Percentiles rank a stretch among this genome's conserved stretches.
phyloP scores from a whole-genome alignment of 1,140 invertebrate genomes.

The Drosophila rufa region DNA sequence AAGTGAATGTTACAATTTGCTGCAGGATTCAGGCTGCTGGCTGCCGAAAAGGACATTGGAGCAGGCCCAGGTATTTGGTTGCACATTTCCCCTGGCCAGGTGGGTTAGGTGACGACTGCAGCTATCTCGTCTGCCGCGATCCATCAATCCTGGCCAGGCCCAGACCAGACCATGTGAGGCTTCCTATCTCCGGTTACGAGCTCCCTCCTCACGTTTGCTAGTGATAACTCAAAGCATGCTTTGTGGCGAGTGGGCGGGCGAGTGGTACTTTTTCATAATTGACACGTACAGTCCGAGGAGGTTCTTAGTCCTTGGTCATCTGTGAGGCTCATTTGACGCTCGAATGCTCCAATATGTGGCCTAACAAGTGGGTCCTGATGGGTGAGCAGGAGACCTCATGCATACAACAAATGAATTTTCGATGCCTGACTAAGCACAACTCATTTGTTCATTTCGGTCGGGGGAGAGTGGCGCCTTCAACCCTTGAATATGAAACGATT shows the following conservation, averaged over 20 bases:
- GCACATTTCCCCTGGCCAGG: constrained; percentile 1
- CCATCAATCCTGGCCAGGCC: too few species aligned
- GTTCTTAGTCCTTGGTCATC: too few species aligned
- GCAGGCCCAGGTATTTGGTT: constrained; percentile 3
- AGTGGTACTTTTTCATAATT: constrained; percentile 26
- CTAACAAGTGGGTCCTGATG: constrained; percentile 30
- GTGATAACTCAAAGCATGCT: constrained; percentile 9
- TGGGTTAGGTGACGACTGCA: constrained; percentile 1
- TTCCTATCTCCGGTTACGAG: too few species aligned
- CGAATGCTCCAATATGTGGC: constrained; percentile 44
- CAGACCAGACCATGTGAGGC: too few species aligned
- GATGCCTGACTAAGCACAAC: constrained; percentile 70
- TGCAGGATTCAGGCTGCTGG: background rate
- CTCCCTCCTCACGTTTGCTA: background rate
- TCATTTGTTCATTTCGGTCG: constrained; percentile 45
- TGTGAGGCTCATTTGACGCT: constrained; percentile 52
- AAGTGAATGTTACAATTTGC: background rate
- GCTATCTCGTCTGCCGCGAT: too few species aligned
- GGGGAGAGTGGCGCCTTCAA: background rate
- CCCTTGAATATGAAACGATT: constrained; percentile 33
- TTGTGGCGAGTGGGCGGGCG: background rate
- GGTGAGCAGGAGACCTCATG: constrained; percentile 48
- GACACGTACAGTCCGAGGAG: constrained; percentile 20
- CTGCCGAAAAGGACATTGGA: background rate
- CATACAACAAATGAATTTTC: constrained; percentile 65